phyloP scores from a whole-genome alignment of 2,888 invertebrate species.

The Rhingia campestris region DNA sequence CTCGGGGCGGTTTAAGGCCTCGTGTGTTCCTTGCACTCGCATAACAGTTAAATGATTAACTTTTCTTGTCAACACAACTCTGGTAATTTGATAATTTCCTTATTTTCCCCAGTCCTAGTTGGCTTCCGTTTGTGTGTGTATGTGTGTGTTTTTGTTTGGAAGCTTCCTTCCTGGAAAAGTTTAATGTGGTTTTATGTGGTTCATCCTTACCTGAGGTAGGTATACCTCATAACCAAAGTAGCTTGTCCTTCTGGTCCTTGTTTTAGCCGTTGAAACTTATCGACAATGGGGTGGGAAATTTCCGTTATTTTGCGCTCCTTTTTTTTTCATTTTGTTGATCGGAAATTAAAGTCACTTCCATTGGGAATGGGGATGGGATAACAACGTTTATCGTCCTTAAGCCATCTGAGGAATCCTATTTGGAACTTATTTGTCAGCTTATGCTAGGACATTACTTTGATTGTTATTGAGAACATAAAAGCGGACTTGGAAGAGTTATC shows the following conservation, averaged over 20 bases:
- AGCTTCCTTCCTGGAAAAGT: slow-evolving; percentile 62
- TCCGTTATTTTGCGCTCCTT: neutral
- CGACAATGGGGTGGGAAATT: slow-evolving; percentile 5
- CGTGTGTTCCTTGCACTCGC: slow-evolving; percentile 1
- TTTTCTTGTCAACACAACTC: slow-evolving; percentile 68
- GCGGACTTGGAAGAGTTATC: slow-evolving; percentile 55
- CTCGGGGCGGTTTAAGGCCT: neutral
- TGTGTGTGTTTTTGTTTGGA: neutral
- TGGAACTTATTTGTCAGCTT: slow-evolving; percentile 61
- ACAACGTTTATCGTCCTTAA: neutral
- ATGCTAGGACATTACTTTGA: slow-evolving; percentile 64
- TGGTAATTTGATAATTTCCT: slow-evolving; percentile 70
- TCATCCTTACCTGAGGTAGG: slow-evolving; percentile 34
- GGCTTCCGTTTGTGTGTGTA: neutral
- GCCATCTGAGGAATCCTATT: slow-evolving; percentile 20
- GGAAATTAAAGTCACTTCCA: slow-evolving; percentile 48
- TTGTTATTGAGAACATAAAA: slow-evolving; percentile 64
- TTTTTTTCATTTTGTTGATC: slow-evolving; percentile 22
- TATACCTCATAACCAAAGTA: slow-evolving; percentile 29
- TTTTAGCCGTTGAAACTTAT: slow-evolving; percentile 1
- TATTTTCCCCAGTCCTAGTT: slow-evolving; percentile 29
- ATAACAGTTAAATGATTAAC: slow-evolving; percentile 59
- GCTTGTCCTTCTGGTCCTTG: slow-evolving; percentile 7
- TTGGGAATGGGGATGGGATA: slow-evolving; percentile 20
- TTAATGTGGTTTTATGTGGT: slow-evolving; percentile 60